phyloP scores from a whole-genome alignment of 2,113 vertebrate genomes.

The Spheniscus mendiculus region DNA sequence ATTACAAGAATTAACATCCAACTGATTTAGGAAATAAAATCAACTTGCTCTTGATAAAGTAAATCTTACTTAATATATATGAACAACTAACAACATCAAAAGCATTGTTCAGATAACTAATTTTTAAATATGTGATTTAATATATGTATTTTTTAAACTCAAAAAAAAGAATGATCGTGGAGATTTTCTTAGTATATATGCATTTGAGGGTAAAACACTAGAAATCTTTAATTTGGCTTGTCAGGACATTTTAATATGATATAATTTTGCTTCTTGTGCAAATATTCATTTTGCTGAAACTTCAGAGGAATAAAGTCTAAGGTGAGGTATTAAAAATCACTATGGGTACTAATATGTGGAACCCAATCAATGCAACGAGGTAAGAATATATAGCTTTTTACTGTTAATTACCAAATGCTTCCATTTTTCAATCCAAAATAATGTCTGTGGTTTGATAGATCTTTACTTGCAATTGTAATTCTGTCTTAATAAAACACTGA shows the following conservation, averaged over 20 bases:
- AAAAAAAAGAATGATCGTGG: conserved; percentile 20
- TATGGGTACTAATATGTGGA: not conserved
- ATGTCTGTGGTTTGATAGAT: not conserved
- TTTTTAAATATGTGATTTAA: too few species aligned
- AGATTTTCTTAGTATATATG: conserved; percentile 21
- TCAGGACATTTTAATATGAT: not conserved
- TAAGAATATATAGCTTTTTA: not conserved
- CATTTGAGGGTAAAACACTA: not conserved
- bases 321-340: conserved; percentile 23
- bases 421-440: conserved; percentile 36
- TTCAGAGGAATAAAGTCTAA: conserved; percentile 23
- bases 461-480: conserved; percentile 26
- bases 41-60: conserved; percentile 59
- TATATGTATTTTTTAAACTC: not conserved
- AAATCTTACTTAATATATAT: conserved; percentile 42
- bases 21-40: conserved; percentile 65
- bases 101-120: conserved; percentile 43
- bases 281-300: not conserved
- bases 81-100: conserved; percentile 54
- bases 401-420: not conserved
- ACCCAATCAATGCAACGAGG: not conserved
- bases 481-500: conserved; percentile 19
- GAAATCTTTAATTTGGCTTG: not conserved
- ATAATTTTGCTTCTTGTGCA: not conserved
- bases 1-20: conserved; percentile 40